These are phyloP conservation scores for Cataglyphis altisquamis DNA, from an alignment of 2,888 invertebrate species.

Conservation along the genomic window DNA sequence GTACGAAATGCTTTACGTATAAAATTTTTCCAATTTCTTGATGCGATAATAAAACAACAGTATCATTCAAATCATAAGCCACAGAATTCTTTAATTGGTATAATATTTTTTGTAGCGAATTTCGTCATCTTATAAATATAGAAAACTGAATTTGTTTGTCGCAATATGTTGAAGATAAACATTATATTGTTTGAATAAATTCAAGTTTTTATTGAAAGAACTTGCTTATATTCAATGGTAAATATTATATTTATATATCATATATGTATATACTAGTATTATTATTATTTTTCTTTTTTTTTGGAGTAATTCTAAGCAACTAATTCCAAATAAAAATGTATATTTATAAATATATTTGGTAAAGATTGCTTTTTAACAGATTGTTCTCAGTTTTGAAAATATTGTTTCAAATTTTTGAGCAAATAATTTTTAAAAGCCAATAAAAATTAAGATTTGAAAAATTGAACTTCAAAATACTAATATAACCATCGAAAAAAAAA, in stretches of 20 bases:
- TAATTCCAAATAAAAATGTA: neutral
- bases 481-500: no score
- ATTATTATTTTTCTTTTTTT: neutral
- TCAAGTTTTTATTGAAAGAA: neutral
- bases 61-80: neutral
- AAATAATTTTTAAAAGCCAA: neutral
- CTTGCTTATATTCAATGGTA: neutral
- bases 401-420: neutral
- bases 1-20: neutral
- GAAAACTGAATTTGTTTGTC: neutral
- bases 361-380: neutral
- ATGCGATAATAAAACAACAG: neutral
- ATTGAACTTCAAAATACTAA: neutral
- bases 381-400: neutral
- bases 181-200: neutral
- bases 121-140: no score
- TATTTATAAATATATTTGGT: neutral
- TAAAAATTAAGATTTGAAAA: neutral
- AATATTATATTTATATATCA: neutral
- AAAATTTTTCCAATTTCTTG: neutral
- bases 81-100: neutral
- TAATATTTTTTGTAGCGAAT: neutral
- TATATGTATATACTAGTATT: no score
- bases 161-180: neutral
- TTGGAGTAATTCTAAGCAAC: neutral